Percentiles rank a stretch among this genome's conserved stretches.
phyloP scores from a whole-genome alignment of 2,888 invertebrate species.

The Antheraea yamamai region DNA sequence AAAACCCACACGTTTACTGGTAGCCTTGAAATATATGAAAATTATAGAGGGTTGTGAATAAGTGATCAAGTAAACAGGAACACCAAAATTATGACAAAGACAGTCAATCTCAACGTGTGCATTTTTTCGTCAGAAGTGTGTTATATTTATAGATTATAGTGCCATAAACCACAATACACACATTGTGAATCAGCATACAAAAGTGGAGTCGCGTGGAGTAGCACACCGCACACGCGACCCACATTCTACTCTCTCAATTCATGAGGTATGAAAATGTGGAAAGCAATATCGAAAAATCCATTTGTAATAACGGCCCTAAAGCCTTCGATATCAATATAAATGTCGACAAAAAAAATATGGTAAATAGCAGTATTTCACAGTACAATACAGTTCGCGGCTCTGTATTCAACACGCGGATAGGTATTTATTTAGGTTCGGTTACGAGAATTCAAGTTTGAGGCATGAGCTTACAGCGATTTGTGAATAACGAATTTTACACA shows the following conservation, averaged over 20 bases:
- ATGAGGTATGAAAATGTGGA: conserved; percentile 19
- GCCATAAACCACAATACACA: background rate
- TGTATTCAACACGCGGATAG: conserved; percentile 47
- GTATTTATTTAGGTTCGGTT: conserved; percentile 66
- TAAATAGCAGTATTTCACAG: conserved; percentile 27
- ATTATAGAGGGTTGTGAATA: no score
- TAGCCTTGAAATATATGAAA: no score
- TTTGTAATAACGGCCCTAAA: conserved; percentile 28
- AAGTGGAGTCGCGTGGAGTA: background rate
- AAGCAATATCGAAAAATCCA: conserved; percentile 29
- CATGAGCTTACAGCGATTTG: conserved; percentile 28
- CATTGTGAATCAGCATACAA: background rate
- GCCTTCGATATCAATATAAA: conserved; percentile 31
- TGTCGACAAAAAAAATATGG: conserved; percentile 27
- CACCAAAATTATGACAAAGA: background rate
- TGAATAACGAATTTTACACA: background rate
- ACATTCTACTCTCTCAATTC: conserved; percentile 20
- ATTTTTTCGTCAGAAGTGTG: background rate
- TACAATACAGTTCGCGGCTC: conserved; percentile 32
- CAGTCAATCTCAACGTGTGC: background rate
- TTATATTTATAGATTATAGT: background rate
- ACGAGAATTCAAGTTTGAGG: conserved; percentile 35
- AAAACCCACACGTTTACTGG: no score
- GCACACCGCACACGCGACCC: background rate
- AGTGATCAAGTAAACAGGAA: no score